Evolutionary conservation across 2,888 invertebrate genomes (phyloP).

Genomic region (Pseudeuparius sepicola): DNA sequence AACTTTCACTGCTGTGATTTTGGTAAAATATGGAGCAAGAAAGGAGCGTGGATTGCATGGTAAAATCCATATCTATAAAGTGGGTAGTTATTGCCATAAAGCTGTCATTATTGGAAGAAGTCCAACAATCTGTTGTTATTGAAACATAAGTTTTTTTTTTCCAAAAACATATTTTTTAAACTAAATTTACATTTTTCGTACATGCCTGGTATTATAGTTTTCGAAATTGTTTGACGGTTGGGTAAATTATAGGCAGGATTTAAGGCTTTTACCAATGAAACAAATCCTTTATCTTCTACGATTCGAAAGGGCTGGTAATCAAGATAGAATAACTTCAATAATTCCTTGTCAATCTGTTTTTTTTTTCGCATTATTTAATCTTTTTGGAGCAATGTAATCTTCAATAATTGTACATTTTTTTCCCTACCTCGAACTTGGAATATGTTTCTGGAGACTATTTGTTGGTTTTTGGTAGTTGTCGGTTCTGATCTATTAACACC

Average conservation of each 20-base stretch:
- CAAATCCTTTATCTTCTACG: slow-evolving; percentile 26
- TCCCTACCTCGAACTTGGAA: no score
- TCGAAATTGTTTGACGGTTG: slow-evolving; percentile 23
- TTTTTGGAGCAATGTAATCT: no score
- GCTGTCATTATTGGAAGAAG: slow-evolving; percentile 27
- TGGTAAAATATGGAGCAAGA: slow-evolving; percentile 20
- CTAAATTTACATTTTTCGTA: slow-evolving; percentile 19
- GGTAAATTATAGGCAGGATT: slow-evolving; percentile 25
- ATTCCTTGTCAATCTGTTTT: no score
- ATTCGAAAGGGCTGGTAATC: slow-evolving; percentile 21
- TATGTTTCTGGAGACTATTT: no score
- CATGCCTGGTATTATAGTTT: slow-evolving; percentile 19
- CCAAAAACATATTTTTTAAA: slow-evolving; percentile 16
- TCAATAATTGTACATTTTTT: no score
- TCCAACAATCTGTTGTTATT: slow-evolving; percentile 30
- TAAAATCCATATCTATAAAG: slow-evolving; percentile 22
- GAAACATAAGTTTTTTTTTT: slow-evolving; percentile 22
- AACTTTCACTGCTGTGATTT: slow-evolving; percentile 23
- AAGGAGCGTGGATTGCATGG: slow-evolving; percentile 22
- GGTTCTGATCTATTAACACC: no score
- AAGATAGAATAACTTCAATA: slow-evolving; percentile 7
- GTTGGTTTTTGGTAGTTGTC: no score
- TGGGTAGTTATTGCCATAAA: slow-evolving; percentile 29
- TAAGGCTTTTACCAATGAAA: slow-evolving; percentile 23
- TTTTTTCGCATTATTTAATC: no score